Evolutionary conservation across 2,113 vertebrate species (phyloP).

Genomic region (Pygoscelis adeliae): DNA sequence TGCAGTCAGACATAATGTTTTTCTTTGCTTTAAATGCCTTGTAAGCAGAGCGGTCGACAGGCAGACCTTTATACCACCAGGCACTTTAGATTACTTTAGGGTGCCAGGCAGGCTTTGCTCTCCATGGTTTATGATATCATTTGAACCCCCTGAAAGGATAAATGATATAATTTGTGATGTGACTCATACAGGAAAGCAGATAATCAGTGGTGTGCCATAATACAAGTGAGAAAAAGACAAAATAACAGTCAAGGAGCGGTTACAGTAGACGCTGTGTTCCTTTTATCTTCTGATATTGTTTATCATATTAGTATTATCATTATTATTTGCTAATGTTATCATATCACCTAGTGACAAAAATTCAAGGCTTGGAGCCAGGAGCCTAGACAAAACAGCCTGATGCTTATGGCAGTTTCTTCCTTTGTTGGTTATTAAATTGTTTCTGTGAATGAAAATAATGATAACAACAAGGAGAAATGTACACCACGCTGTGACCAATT

Average conservation of each 20-base stretch:
- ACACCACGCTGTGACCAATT: constrained; percentile 4
- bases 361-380: constrained; percentile 4
- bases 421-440: constrained; percentile 31
- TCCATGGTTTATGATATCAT: not conserved
- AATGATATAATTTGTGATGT: not conserved
- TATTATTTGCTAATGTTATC: constrained; percentile 40
- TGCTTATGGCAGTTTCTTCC: constrained; percentile 30
- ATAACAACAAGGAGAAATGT: not conserved
- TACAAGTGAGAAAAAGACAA: constrained; percentile 48
- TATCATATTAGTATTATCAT: not conserved
- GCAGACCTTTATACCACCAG: not conserved
- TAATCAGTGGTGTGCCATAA: not conserved
- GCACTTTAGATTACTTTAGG: not conserved
- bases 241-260: not conserved
- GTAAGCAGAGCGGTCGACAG: not conserved
- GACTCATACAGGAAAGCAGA: constrained; percentile 41
- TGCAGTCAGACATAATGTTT: not conserved
- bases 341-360: not conserved
- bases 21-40: not conserved
- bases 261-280: not conserved
- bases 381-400: constrained; percentile 30
- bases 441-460: constrained; percentile 30
- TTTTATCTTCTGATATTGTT: constrained; percentile 16
- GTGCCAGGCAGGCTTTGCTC: not conserved
- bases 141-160: not conserved